These are phyloP conservation scores for Dermolepida albohirtum DNA, from an alignment of 2,888 invertebrate species.

Conservation along the genomic window DNA sequence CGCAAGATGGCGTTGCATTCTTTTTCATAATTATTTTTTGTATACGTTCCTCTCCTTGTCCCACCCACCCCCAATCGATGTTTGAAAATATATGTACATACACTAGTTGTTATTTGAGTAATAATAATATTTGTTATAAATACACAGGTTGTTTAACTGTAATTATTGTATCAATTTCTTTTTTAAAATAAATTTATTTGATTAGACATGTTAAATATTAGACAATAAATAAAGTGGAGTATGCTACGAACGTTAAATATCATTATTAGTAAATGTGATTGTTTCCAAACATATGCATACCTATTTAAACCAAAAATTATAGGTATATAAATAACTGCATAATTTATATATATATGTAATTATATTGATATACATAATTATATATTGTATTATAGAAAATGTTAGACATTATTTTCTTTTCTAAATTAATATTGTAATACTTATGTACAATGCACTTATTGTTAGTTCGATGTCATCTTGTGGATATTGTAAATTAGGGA, in stretches of 20 bases:
- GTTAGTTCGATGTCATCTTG: slow-evolving; percentile 50
- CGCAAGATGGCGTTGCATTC: slow-evolving; percentile 53
- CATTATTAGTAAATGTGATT: slow-evolving; percentile 50
- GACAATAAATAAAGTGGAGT: slow-evolving; percentile 52
- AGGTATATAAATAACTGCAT: slow-evolving; percentile 27
- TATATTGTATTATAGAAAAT: background rate
- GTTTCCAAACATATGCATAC: slow-evolving; percentile 1
- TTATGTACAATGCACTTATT: background rate
- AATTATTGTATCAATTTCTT: too few species aligned
- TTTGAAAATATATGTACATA: slow-evolving; percentile 56
- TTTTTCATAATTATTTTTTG: slow-evolving; percentile 7
- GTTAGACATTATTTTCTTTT: slow-evolving; percentile 1
- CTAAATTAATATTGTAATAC: too few species aligned
- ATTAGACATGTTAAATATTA: slow-evolving; percentile 53
- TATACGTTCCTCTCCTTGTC: slow-evolving; percentile 11
- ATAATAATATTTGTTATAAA: too few species aligned
- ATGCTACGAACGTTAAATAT: slow-evolving; percentile 38
- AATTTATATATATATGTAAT: slow-evolving; percentile 21
- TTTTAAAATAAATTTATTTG: slow-evolving; percentile 38
- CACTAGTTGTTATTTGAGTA: slow-evolving; percentile 52
- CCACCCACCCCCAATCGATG: slow-evolving; percentile 22
- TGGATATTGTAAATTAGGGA: slow-evolving; percentile 60
- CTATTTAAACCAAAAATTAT: slow-evolving; percentile 25
- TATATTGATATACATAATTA: slow-evolving; percentile 24
- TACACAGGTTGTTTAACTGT: too few species aligned